phyloP scores from a whole-genome alignment of 2,113 vertebrate species.

The Brevimyrus niger region DNA sequence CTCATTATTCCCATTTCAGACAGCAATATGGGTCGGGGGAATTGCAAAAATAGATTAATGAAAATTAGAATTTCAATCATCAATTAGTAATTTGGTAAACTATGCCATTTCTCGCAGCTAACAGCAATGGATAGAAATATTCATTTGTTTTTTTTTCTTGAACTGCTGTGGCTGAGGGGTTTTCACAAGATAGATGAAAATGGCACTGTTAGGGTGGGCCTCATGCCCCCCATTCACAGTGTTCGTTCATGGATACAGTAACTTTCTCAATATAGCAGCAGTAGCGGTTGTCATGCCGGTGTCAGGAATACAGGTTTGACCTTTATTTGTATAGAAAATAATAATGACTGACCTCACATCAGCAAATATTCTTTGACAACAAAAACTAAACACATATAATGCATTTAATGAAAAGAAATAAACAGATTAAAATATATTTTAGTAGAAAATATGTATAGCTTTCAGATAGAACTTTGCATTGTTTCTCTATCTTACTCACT shows the following conservation, averaged over 20 bases:
- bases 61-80: slow-evolving; percentile 16
- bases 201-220: background rate
- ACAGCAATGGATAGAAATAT: background rate
- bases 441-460: background rate
- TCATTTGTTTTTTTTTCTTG: background rate
- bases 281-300: background rate
- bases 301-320: background rate
- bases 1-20: slow-evolving; percentile 14
- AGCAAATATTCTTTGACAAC: background rate
- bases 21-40: background rate
- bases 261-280: background rate
- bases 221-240: background rate
- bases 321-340: background rate
- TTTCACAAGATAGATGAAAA: background rate
- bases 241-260: background rate
- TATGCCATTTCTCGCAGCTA: slow-evolving; percentile 15
- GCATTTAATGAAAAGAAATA: background rate
- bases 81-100: slow-evolving; percentile 8
- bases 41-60: slow-evolving; percentile 11
- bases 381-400: background rate
- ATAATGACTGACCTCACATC: background rate
- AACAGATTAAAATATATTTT: background rate
- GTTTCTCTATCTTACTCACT: background rate
- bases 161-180: background rate
- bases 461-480: background rate